A percentile compares a stretch with the other conserved stretches of the same genome.
phyloP scores from a whole-genome alignment of 1,140 invertebrate species.

The Eumeta japonica region DNA sequence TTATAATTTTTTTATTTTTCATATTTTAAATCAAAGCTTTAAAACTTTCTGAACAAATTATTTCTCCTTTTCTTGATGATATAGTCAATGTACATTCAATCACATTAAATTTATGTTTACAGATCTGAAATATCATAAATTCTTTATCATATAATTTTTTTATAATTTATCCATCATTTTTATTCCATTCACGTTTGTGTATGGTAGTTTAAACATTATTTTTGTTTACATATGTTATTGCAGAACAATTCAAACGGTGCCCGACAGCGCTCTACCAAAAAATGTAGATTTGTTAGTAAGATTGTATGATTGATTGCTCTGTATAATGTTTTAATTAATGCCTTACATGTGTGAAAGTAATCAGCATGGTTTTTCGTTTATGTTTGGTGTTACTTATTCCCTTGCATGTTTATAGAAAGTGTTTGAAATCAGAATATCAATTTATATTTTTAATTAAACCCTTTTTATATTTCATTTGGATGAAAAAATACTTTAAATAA shows the following conservation, averaged over 20 bases:
- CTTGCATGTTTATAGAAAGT: too few relatives aligned
- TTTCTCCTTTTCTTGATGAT: neutral
- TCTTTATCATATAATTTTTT: neutral
- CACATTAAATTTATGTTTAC: too few relatives aligned
- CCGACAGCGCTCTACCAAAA: constrained; percentile 53
- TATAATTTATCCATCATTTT: neutral
- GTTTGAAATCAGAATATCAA: too few relatives aligned
- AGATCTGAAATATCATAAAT: too few relatives aligned
- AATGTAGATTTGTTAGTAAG: constrained; percentile 58
- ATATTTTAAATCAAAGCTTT: too few relatives aligned
- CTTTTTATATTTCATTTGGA: too few relatives aligned
- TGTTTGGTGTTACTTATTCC: too few relatives aligned
- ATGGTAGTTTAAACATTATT: neutral
- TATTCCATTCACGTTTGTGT: neutral
- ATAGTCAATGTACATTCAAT: neutral
- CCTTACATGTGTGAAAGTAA: neutral
- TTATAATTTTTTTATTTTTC: too few relatives aligned
- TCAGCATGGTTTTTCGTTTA: too few relatives aligned
- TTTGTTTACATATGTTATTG: constrained; percentile 25
- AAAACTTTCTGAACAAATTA: too few relatives aligned
- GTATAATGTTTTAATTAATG: neutral
- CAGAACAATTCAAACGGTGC: constrained; percentile 52
- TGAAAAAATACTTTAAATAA: too few relatives aligned
- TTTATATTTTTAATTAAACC: too few relatives aligned
- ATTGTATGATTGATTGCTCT: constrained; percentile 5